Conservation (phyloP, 2,888 invertebrate genomes). For the Helobdella robusta region DNA sequence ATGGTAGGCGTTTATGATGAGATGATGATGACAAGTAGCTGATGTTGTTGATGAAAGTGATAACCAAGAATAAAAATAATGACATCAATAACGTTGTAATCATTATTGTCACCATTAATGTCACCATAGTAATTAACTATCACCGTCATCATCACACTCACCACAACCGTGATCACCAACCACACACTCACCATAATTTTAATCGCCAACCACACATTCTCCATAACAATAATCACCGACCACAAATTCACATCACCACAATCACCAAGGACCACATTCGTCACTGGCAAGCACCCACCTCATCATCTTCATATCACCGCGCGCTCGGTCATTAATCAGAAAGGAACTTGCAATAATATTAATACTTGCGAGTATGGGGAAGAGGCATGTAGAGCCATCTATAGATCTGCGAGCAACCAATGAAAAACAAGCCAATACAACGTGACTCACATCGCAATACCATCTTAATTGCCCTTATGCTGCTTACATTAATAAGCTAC, state of each 20-base stretch:
- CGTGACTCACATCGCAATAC: no score
- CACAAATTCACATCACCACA: background rate
- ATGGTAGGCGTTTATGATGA: no score
- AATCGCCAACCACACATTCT: background rate
- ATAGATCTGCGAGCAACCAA: no score
- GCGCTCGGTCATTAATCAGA: no score
- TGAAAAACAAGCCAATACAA: no score
- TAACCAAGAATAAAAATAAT: background rate
- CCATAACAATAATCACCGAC: background rate
- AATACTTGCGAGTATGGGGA: no score
- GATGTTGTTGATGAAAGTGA: no score
- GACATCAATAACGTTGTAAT: background rate
- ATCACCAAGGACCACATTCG: background rate
- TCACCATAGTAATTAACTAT: background rate
- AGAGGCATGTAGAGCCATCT: no score
- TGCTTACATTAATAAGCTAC: no score
- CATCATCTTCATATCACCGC: background rate
- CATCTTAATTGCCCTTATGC: no score
- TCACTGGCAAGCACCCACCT: background rate
- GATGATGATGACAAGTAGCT: no score
- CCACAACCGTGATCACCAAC: background rate
- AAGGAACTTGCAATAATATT: no score
- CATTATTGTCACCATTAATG: background rate
- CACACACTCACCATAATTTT: background rate
- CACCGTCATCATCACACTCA: background rate